Evolutionary conservation across 1,140 invertebrate genomes (phyloP).

Genomic region (Pogonomyrmex californicus): DNA sequence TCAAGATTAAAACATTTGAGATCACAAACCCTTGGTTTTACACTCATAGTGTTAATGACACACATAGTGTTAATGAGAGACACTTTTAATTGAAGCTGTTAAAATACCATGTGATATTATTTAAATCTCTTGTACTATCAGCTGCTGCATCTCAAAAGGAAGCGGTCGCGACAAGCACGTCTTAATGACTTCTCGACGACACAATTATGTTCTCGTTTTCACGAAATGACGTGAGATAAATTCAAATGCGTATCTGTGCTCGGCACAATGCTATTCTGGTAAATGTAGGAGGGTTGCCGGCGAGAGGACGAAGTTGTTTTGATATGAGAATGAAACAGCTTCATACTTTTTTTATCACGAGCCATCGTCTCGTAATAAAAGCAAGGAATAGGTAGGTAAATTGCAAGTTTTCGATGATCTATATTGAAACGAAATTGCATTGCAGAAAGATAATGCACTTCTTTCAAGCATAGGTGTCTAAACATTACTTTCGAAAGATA

Average conservation of each 20-base stretch:
- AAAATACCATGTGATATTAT: slow-evolving; percentile 41
- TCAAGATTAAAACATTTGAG: neutral
- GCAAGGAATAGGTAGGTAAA: slow-evolving; percentile 66
- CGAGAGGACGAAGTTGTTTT: slow-evolving; percentile 56
- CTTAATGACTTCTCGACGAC: slow-evolving; percentile 75
- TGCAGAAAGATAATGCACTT: slow-evolving; percentile 71
- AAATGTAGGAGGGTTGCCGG: slow-evolving; percentile 41
- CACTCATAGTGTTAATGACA: neutral
- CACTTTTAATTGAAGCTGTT: slow-evolving; percentile 17
- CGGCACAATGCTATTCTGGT: neutral
- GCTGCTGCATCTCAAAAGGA: slow-evolving; percentile 52
- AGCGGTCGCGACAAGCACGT: slow-evolving; percentile 58
- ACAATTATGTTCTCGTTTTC: slow-evolving; percentile 71
- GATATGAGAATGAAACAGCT: slow-evolving; percentile 72
- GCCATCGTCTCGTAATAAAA: slow-evolving; percentile 72
- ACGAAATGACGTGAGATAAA: slow-evolving; percentile 75
- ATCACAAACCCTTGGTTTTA: neutral
- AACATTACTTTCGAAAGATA: slow-evolving; percentile 71
- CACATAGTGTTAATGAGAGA: neutral
- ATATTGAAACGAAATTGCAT: slow-evolving; percentile 75
- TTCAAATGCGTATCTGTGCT: slow-evolving; percentile 68
- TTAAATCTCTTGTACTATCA: slow-evolving; percentile 51
- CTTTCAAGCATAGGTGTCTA: slow-evolving; percentile 39
- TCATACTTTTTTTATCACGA: slow-evolving; percentile 65
- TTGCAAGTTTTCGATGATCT: slow-evolving; percentile 68